Percentiles rank a stretch among this genome's conserved stretches.
Conservation (phyloP, 1,140 invertebrate genomes). For the Archivesica marissinica region DNA sequence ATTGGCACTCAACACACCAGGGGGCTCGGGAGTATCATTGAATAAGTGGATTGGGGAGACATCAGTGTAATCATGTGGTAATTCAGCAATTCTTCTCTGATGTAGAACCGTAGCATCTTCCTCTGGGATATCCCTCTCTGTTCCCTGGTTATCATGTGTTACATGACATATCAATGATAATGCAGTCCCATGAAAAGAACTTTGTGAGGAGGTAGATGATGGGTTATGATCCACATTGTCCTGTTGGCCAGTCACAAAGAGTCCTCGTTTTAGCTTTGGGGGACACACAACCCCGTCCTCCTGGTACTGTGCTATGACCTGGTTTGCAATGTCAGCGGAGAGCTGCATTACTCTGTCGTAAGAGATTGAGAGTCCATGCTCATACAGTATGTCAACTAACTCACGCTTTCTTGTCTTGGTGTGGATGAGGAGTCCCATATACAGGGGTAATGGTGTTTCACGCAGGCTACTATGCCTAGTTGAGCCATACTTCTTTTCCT, state of each 20-base stretch:
- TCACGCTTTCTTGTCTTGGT: constrained; percentile 63
- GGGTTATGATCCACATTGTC: constrained; percentile 74
- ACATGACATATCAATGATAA: constrained; percentile 72
- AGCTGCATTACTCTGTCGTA: constrained; percentile 61
- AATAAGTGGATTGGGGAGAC: too few species aligned
- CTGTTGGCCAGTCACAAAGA: constrained; percentile 63
- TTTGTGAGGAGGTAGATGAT: constrained; percentile 54
- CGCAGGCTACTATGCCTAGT: constrained; percentile 58
- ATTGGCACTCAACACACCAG: too few species aligned
- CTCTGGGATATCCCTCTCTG: too few species aligned
- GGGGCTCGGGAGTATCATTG: too few species aligned
- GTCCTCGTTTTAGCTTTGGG: constrained; percentile 36
- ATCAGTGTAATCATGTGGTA: too few species aligned
- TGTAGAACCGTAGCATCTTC: too few species aligned
- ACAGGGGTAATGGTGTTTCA: constrained; percentile 65
- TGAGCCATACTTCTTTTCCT: too few species aligned
- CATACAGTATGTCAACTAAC: constrained; percentile 60
- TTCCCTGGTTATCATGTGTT: too few species aligned
- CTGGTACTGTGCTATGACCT: constrained; percentile 21
- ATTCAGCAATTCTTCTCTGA: too few species aligned
- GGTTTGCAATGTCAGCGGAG: constrained; percentile 44
- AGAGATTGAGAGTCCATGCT: constrained; percentile 63
- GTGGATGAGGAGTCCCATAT: constrained; percentile 65
- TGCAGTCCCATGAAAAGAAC: constrained; percentile 69
- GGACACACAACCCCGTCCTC: constrained; percentile 62